Base-by-base conservation (phyloP, 2,113 vertebrate species). In the Pterophyllum scalare region DNA sequence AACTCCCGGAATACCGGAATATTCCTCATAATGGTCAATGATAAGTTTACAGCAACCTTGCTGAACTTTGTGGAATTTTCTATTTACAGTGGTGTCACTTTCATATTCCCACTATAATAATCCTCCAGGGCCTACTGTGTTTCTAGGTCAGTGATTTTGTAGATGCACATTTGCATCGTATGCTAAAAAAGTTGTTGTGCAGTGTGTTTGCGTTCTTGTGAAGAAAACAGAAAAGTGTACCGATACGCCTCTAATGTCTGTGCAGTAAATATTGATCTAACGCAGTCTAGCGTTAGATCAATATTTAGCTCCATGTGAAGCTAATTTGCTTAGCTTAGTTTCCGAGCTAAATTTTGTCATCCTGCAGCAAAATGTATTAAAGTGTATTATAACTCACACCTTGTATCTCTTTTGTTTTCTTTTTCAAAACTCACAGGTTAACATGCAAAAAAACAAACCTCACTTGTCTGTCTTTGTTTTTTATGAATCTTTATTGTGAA, bases 1-100 rank as follows among this genome's bases (percentile, higher is more conserved):
- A 52, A 62, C 57, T 20, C 20, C 15, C 14, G 15, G 7, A 82
- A 75, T 52, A 78, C 13, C 14, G 19, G 7, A 82, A 75, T 57
- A 78, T 80, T 58, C 56, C 72, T 77, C 28, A 35, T 65, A 22
- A 87, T 75, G 43, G 76, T 64, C 79, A 81, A 57, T 86, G 52
- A 88, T 75, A 62, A 59, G 28, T 61, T 89, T 59, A 52, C n/a
- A 40, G 28, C 75, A 43, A 86, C 67, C 62, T 79, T 59, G 33
- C 20, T 80, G 81, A 81, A 70, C 75, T 80, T 59, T 76, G 65
- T 72, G 54, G 43, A 57, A 57, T 77, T 58, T 79, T 77, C 7
- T 61, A 28, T 43, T 76, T 79, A 15, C 22, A 24, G 5, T 54
- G 61, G 46, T 52, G 6, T 80, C 7, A 8, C 33, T 67, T 43